A percentile compares a stretch with the other conserved stretches of the same genome.
phyloP scores from a whole-genome alignment of 2,797 vertebrate species.

The Cichlasoma orientale region DNA sequence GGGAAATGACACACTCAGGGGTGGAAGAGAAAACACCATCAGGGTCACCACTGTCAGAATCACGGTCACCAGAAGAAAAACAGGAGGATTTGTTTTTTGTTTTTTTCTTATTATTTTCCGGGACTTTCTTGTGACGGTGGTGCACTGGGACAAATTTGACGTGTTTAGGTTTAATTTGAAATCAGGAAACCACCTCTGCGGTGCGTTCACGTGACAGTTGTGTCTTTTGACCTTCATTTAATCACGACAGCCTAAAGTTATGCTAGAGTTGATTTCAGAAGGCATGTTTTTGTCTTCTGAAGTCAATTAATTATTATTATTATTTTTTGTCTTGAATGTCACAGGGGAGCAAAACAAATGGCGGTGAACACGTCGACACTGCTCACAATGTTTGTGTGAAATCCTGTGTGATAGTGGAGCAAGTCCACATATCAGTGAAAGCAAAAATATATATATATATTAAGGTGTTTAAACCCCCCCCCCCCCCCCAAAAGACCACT shows the following conservation, averaged over 20 bases:
- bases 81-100: not conserved
- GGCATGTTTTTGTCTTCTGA: not conserved
- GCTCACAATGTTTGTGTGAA: not conserved
- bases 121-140: not conserved
- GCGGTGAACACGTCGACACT: not conserved
- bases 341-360: not conserved
- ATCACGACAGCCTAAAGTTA: not conserved
- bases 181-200: not conserved
- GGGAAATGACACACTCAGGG: conserved; percentile 8
- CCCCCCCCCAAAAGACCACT: not conserved
- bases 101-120: not conserved
- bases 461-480: not conserved
- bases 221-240: not conserved
- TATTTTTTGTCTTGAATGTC: no score
- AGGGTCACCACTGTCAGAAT: conserved; percentile 46
- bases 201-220: not conserved
- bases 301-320: not conserved
- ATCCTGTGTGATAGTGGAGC: not conserved
- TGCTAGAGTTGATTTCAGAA: not conserved
- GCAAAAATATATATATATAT: not conserved
- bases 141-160: not conserved
- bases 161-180: not conserved
- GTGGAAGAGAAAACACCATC: conserved; percentile 23
- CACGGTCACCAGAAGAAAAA: conserved; percentile 16
- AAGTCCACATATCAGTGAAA: not conserved